phyloP scores from a whole-genome alignment of 2,113 vertebrate species.

The Heterochromis multidens region DNA sequence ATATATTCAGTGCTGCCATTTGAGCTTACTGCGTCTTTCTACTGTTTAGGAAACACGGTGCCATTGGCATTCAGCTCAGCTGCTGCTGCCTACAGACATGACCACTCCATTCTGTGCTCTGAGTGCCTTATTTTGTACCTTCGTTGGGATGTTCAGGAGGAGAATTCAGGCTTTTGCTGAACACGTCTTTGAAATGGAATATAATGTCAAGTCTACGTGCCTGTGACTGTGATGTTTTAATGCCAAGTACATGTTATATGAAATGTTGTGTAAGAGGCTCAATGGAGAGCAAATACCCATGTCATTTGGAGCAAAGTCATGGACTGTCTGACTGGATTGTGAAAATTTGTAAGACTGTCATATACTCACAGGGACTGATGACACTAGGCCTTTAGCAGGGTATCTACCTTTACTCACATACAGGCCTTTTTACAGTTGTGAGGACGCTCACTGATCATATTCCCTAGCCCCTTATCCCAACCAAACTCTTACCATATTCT shows the following conservation, averaged over 20 bases:
- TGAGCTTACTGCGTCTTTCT: not conserved
- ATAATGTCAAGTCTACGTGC: constrained; percentile 14
- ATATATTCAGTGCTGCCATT: not conserved
- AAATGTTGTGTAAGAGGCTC: constrained; percentile 14
- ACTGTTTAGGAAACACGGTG: constrained; percentile 21
- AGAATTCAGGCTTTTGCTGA: not conserved
- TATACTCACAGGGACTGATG: constrained; percentile 13
- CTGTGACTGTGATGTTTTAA: constrained; percentile 19
- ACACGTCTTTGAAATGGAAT: constrained; percentile 19
- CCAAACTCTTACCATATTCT: not conserved
- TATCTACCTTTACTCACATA: not conserved
- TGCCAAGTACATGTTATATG: constrained; percentile 20
- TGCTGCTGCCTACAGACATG: not conserved
- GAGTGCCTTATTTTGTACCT: constrained; percentile 48
- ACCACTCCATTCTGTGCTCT: constrained; percentile 19
- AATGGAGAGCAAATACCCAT: not conserved
- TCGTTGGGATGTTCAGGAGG: not conserved
- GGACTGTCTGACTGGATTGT: constrained; percentile 11
- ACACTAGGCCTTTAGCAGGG: constrained; percentile 4
- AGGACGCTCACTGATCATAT: not conserved
- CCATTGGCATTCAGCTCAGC: not conserved
- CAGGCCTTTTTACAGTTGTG: not conserved
- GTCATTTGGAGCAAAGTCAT: constrained; percentile 30
- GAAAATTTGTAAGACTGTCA: constrained; percentile 8
- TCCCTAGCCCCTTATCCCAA: not conserved